These are phyloP conservation scores for Zaprionus tsacasi DNA, from an alignment of 1,140 invertebrate genomes.

Conservation along the genomic window DNA sequence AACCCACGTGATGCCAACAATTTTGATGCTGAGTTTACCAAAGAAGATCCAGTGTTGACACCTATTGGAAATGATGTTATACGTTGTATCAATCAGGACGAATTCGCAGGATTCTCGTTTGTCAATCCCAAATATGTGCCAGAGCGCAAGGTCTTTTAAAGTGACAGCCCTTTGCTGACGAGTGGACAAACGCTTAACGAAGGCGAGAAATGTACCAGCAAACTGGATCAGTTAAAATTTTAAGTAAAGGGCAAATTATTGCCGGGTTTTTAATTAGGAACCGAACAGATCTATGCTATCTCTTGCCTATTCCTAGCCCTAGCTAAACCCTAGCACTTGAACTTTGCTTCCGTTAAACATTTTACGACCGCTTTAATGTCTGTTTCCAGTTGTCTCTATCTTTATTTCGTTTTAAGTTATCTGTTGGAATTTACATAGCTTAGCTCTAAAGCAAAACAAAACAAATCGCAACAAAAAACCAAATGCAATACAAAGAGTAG, in stretches of 20 bases:
- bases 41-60: slow-evolving; percentile 98
- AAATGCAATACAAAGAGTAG: slow-evolving; percentile 9
- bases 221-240: slow-evolving; percentile 40
- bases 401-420: slow-evolving; percentile 57
- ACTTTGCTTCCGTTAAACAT: slow-evolving; percentile 52
- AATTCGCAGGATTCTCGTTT: slow-evolving; percentile 99
- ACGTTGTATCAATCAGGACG: slow-evolving; percentile 96
- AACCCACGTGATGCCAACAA: slow-evolving; percentile 98
- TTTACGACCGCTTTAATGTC: slow-evolving; percentile 66
- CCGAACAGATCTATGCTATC: slow-evolving; percentile 45
- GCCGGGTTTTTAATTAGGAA: slow-evolving; percentile 46
- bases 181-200: slow-evolving; percentile 29
- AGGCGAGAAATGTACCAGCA: slow-evolving; percentile 28
- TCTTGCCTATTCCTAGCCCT: slow-evolving; percentile 50
- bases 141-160: slow-evolving; percentile 85
- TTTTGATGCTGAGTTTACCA: slow-evolving; percentile 99
- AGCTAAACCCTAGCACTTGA: slow-evolving; percentile 57
- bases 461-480: slow-evolving; percentile 14
- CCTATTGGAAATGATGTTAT: slow-evolving; percentile 96
- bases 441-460: slow-evolving; percentile 30
- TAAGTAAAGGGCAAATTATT: slow-evolving; percentile 34
- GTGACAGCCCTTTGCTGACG: slow-evolving; percentile 1
- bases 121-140: slow-evolving; percentile 96
- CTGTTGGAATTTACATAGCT: slow-evolving; percentile 48
- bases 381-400: slow-evolving; percentile 63